These are phyloP conservation scores for Dasypogon diadema DNA, from an alignment of 2,888 invertebrate genomes.

Conservation along the genomic window DNA sequence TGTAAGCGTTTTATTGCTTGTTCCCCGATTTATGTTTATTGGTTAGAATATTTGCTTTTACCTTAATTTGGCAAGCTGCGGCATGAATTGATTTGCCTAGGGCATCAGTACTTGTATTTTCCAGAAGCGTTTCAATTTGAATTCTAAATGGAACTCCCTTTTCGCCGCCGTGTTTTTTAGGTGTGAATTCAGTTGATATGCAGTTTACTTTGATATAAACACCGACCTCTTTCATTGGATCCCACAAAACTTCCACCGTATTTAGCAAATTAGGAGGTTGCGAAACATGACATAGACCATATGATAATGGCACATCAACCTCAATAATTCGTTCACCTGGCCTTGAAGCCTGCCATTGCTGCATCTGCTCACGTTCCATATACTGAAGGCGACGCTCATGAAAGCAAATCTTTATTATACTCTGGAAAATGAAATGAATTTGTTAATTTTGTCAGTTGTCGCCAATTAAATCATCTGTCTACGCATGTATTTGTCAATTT, in stretches of 20 bases:
- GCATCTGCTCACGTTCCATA: conserved; percentile 94
- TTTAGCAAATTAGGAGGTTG: conserved; percentile 81
- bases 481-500: conserved; percentile 23
- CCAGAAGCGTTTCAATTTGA: conserved; percentile 87
- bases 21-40: conserved; percentile 60
- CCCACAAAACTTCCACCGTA: conserved; percentile 91
- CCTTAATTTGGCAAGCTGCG: conserved; percentile 97
- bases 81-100: conserved; percentile 81
- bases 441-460: background rate
- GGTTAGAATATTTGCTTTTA: conserved; percentile 69
- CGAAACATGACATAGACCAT: conserved; percentile 87
- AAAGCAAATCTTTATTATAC: conserved; percentile 92
- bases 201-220: conserved; percentile 96
- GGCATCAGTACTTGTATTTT: conserved; percentile 60
- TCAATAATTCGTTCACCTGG: conserved; percentile 94
- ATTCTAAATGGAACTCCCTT: conserved; percentile 97
- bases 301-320: conserved; percentile 93
- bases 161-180: conserved; percentile 97
- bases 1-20: too few species aligned
- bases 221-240: conserved; percentile 95
- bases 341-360: conserved; percentile 88
- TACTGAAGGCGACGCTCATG: conserved; percentile 96
- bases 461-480: background rate
- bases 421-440: conserved; percentile 71
- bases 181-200: conserved; percentile 97